These are phyloP conservation scores for Diplodus sargus DNA, from an alignment of 2,797 vertebrate genomes.

Conservation along the genomic window DNA sequence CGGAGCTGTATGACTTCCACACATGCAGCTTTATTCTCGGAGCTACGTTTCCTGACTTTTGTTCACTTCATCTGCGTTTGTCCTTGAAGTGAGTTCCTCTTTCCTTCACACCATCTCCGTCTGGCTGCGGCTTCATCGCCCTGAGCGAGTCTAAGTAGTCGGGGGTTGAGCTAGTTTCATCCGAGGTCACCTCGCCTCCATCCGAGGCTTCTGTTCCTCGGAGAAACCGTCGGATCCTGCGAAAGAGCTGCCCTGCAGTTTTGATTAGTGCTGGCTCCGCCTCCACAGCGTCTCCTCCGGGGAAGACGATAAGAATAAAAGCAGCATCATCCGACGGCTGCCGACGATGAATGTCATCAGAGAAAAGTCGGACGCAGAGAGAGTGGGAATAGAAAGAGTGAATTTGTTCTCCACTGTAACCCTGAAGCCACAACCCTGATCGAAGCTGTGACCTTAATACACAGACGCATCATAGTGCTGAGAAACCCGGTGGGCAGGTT, in stretches of 20 bases:
- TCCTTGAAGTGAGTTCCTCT: constrained; percentile 56
- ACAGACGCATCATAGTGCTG: constrained; percentile 36
- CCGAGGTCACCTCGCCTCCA: constrained; percentile 66
- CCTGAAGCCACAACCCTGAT: constrained; percentile 53
- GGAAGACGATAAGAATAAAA: constrained; percentile 60
- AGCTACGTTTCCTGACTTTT: constrained; percentile 37
- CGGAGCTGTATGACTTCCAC: constrained; percentile 29
- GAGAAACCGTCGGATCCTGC: constrained; percentile 51
- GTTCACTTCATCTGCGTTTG: constrained; percentile 37
- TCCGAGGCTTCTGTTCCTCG: constrained; percentile 62
- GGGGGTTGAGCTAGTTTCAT: constrained; percentile 62
- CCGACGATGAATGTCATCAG: constrained; percentile 58
- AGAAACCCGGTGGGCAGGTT: constrained; percentile 44
- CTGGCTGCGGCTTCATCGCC: constrained; percentile 55
- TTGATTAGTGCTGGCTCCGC: constrained; percentile 69
- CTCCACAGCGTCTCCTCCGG: constrained; percentile 49
- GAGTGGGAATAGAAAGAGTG: constrained; percentile 33
- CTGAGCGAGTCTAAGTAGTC: constrained; percentile 50
- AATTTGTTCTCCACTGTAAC: constrained; percentile 25
- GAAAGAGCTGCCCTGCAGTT: constrained; percentile 63
- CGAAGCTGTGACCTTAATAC: constrained; percentile 62
- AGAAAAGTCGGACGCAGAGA: constrained; percentile 36
- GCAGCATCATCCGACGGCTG: constrained; percentile 34
- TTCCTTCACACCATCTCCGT: constrained; percentile 3
- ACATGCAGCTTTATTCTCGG: constrained; percentile 41